Conservation (phyloP, 2,888 invertebrate species). For the Alentia gelatinosa region DNA sequence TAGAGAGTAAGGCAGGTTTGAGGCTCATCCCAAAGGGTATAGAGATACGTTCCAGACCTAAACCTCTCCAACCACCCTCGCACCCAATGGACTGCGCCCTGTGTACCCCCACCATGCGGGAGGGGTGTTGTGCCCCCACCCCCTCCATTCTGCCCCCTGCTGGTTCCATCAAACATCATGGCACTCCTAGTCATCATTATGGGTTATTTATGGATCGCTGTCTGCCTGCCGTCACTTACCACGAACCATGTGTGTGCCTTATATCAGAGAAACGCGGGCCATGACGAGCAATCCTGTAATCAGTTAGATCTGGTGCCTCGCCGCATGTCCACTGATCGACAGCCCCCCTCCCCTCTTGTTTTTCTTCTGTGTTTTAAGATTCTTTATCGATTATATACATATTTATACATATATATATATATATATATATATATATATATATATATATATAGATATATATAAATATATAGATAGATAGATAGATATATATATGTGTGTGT, state of each 20-base stretch:
- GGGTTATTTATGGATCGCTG: background rate
- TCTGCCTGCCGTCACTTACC: background rate
- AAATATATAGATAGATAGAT: no score
- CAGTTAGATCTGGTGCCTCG: background rate
- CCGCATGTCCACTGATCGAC: background rate
- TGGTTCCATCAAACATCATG: background rate
- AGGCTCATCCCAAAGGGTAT: background rate
- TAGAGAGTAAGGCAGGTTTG: background rate
- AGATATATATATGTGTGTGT: no score
- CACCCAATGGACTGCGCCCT: background rate
- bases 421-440: no score
- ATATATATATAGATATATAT: no score
- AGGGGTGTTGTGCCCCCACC: background rate
- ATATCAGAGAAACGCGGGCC: background rate
- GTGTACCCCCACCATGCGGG: background rate
- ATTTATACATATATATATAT: no score
- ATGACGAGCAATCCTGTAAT: background rate
- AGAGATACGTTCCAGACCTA: background rate
- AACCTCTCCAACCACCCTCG: background rate
- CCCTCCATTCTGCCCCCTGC: background rate
- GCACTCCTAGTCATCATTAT: background rate
- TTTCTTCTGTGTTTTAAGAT: background rate
- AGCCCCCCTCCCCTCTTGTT: background rate
- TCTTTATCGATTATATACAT: no score
- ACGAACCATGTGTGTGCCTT: background rate